A percentile compares a stretch with the other conserved stretches of the same genome.
These are phyloP conservation scores for Acromyrmex echinatior DNA, from an alignment of 1,140 invertebrate species.

Conservation along the genomic window DNA sequence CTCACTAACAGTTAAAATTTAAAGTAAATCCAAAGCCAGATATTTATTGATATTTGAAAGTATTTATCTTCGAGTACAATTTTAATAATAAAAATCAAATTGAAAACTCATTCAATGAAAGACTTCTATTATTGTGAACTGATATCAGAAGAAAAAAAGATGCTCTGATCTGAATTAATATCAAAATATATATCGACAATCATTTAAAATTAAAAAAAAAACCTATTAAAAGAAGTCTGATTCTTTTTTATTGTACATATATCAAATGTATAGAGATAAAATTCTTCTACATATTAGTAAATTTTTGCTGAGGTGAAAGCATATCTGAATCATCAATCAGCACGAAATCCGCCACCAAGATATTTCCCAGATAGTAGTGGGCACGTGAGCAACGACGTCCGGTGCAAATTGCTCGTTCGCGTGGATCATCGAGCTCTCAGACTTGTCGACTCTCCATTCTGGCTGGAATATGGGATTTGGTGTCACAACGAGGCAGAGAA, in stretches of 20 bases:
- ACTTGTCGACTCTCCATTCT: conserved; percentile 74
- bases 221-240: not conserved
- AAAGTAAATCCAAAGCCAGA: not conserved
- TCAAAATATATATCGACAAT: not conserved
- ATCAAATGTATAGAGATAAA: not conserved
- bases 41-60: not conserved
- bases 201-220: not conserved
- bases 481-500: conserved; percentile 84
- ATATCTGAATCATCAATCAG: not conserved
- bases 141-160: conserved; percentile 4
- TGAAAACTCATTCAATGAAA: not conserved
- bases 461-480: conserved; percentile 86
- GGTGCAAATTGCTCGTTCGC: conserved; percentile 26
- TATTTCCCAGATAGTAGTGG: conserved; percentile 22
- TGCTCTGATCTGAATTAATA: not conserved
- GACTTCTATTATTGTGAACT: not conserved
- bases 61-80: not conserved
- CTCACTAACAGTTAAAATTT: not conserved
- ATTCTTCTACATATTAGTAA: not conserved
- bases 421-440: conserved; percentile 67
- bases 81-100: not conserved
- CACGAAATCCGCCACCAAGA: conserved; percentile 8
- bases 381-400: conserved; percentile 13
- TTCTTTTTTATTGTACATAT: not conserved
- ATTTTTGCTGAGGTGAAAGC: conserved; percentile 4